A percentile compares a stretch with the other conserved stretches of the same genome.
These are phyloP conservation scores for Anhinga rufa DNA, from an alignment of 2,113 vertebrate species.

Conservation along the genomic window DNA sequence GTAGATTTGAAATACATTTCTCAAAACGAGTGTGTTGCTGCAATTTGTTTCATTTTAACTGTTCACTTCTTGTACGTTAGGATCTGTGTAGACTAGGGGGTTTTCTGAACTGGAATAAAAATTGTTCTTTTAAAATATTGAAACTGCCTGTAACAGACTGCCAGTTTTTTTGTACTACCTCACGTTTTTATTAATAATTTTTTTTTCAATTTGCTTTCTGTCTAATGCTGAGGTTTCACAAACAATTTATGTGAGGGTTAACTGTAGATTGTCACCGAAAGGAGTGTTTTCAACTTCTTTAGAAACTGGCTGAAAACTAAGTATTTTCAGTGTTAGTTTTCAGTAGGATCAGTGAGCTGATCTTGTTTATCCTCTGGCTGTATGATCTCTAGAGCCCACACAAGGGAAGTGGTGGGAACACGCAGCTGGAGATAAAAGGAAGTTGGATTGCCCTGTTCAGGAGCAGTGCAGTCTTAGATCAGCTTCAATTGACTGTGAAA, in stretches of 20 bases:
- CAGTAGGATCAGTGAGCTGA: conserved; percentile 38
- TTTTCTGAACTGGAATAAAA: not conserved
- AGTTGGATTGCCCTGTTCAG: conserved; percentile 57
- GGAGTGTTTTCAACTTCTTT: not conserved
- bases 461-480: conserved; percentile 56
- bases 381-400: conserved; percentile 37
- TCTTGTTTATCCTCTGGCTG: conserved; percentile 56
- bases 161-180: not conserved
- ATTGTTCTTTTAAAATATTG: not conserved
- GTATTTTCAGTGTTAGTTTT: conserved; percentile 26
- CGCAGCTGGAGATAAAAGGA: conserved; percentile 62
- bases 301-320: not conserved
- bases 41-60: not conserved
- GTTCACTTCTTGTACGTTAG: not conserved
- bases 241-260: not conserved
- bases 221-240: not conserved
- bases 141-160: not conserved
- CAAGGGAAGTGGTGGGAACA: conserved; percentile 59
- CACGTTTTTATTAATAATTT: not conserved
- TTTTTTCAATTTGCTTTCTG: not conserved
- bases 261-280: not conserved
- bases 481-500: conserved; percentile 67
- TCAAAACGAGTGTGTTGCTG: not conserved
- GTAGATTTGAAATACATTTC: not conserved
- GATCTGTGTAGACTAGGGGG: not conserved